Conservation (phyloP, 2,113 vertebrate genomes). For the Campylorhamphus procurvoides region DNA sequence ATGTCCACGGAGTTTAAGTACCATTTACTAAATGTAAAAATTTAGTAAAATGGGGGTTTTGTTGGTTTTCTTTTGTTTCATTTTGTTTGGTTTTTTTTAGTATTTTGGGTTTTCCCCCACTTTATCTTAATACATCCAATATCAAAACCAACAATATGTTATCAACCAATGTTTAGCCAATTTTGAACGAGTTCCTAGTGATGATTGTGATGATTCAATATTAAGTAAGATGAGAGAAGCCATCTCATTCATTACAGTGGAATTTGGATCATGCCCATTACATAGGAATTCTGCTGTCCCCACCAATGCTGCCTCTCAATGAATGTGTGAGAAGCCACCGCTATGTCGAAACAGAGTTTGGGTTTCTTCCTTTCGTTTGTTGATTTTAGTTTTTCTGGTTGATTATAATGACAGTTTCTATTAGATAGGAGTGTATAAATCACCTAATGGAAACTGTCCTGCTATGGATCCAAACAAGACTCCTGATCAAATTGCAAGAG, state of each 20-base stretch:
- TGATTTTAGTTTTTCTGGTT: not conserved
- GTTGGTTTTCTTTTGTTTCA: not conserved
- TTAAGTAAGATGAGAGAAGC: not conserved
- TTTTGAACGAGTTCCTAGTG: not conserved
- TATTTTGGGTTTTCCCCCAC: constrained; percentile 24
- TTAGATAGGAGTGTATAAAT: not conserved
- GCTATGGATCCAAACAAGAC: not conserved
- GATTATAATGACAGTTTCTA: not conserved
- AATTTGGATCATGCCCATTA: not conserved
- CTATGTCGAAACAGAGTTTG: not conserved
- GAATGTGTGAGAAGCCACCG: not conserved
- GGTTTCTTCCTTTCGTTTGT: not conserved
- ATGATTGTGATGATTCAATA: not conserved
- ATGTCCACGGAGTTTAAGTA: constrained; percentile 60
- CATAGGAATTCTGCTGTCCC: not conserved
- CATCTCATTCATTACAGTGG: not conserved
- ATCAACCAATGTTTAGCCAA: not conserved
- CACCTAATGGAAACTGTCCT: not conserved
- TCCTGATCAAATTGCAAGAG: not conserved
- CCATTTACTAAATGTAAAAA: constrained; percentile 73
- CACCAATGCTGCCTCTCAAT: not conserved
- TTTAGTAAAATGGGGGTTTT: not conserved
- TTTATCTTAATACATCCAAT: not conserved
- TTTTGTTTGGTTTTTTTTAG: not conserved
- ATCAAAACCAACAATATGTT: not conserved